Percentiles rank a stretch among this genome's conserved stretches.
phyloP scores from a whole-genome alignment of 2,888 invertebrate species.

The Elegia similella region DNA sequence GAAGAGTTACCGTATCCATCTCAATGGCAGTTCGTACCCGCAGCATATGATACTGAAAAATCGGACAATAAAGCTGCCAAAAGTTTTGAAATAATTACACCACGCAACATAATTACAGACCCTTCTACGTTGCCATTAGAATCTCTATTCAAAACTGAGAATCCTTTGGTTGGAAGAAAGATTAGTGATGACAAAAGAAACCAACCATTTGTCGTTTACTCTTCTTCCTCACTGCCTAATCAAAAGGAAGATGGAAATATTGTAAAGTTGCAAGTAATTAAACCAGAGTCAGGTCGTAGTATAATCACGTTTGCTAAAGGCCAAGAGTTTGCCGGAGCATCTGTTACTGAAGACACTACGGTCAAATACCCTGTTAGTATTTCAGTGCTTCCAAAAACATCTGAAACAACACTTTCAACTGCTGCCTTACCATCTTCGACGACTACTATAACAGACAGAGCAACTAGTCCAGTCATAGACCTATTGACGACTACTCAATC shows the following conservation, averaged over 20 bases:
- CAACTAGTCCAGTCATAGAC: constrained; percentile 42
- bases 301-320: constrained; percentile 67
- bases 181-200: constrained; percentile 41
- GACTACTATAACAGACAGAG: constrained; percentile 28
- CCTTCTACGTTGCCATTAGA: constrained; percentile 86
- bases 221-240: constrained; percentile 61
- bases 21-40: constrained; percentile 74
- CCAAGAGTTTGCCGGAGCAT: constrained; percentile 60
- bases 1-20: constrained; percentile 41
- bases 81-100: constrained; percentile 64
- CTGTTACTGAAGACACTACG: constrained; percentile 44
- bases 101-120: constrained; percentile 67
- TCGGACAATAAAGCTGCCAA: constrained; percentile 47
- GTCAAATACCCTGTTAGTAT: constrained; percentile 53
- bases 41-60: constrained; percentile 70
- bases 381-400: constrained; percentile 41
- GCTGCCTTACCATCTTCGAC: constrained; percentile 35
- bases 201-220: constrained; percentile 73
- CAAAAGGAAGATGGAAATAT: constrained; percentile 57
- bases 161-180: constrained; percentile 55
- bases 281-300: constrained; percentile 56
- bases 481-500: constrained; percentile 35
- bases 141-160: constrained; percentile 83
- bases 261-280: constrained; percentile 55
- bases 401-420: constrained; percentile 33